A percentile compares a stretch with the other conserved stretches of the same genome.
phyloP scores from a whole-genome alignment of 2,888 invertebrate species.

The Andrena camellia region DNA sequence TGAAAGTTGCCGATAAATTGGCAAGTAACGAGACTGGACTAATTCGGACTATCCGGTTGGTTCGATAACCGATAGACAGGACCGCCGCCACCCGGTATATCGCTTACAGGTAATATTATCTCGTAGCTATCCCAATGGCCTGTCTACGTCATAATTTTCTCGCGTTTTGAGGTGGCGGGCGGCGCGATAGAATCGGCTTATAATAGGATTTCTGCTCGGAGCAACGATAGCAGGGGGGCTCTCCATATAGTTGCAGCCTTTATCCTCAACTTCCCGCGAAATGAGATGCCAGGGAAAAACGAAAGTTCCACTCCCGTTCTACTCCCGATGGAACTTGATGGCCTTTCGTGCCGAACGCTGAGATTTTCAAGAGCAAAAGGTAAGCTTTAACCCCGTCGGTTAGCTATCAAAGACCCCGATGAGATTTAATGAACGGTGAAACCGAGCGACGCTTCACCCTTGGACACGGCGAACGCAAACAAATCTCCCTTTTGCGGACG shows the following conservation, averaged over 20 bases:
- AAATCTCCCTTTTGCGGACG: neutral
- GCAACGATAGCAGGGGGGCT: slow-evolving; percentile 25
- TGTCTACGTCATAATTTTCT: slow-evolving; percentile 58
- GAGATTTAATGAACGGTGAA: neutral
- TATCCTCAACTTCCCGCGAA: neutral
- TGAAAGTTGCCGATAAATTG: slow-evolving; percentile 14
- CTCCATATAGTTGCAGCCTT: neutral
- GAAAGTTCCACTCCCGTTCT: neutral
- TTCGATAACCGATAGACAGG: slow-evolving; percentile 55
- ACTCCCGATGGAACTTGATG: neutral
- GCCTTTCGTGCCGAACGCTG: neutral
- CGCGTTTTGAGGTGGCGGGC: slow-evolving; percentile 50
- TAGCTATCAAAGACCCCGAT: neutral
- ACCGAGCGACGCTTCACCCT: neutral
- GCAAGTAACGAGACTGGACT: slow-evolving; percentile 22
- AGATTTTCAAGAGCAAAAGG: neutral
- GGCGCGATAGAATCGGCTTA: slow-evolving; percentile 37
- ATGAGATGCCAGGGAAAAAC: neutral
- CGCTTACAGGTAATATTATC: slow-evolving; percentile 14
- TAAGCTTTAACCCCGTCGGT: neutral
- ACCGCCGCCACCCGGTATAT: slow-evolving; percentile 33
- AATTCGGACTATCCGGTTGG: slow-evolving; percentile 31
- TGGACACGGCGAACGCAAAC: neutral
- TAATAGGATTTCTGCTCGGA: slow-evolving; percentile 50
- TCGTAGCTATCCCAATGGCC: slow-evolving; percentile 30